Evolutionary conservation across 2,888 invertebrate species (phyloP), one percentile per base, ranked within the genome.

Genomic region (Seira musarum): DNA sequence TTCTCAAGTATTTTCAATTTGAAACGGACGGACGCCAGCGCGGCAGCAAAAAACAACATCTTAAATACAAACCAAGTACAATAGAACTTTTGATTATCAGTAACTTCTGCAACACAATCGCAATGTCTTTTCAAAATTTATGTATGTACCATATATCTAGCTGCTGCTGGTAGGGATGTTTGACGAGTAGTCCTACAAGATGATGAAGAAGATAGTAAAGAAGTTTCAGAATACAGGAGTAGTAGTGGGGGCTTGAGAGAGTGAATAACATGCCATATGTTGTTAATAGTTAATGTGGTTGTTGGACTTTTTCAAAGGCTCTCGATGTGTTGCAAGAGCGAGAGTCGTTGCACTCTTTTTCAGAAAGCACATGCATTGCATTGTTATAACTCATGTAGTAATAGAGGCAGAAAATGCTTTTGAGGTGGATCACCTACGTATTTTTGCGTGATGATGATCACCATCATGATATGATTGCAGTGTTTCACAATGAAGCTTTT

Each of bases 301-400:
- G 49, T 78, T 78, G 71, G 67, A 78, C 71, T 65, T 78, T 78
- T 53, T 68, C 10, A 69, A 60, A 35, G 22, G 46, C 46, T 65
- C 8, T 30, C 67, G 25, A 60, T 72, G 61, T 61, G 66, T 46
- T 25, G n/a, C n/a, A n/a, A n/a, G n/a, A n/a, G n/a, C 2, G 30
- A 6, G 73, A 80, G 80, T 80, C 80, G 80, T 80, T 80, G 80
- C 80, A 80, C 80, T 74, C 80, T 57, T 73, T 80, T 46, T 61
- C 8, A 30, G 8, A 30, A 30, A 30, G 30, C 30, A 30, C 30
- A 30, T 30, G 30, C 30, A 30, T 30, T 8, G 30, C 30, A 30
- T 30, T 30, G 30, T 30, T 30, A 30, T 8, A 30, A 8, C n/a
- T 30, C 30, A 30, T 30, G 30, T 8, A 30, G 30, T 30, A 30